Conservation (phyloP, 2,113 vertebrate species). For the Poicephalus gulielmi region DNA sequence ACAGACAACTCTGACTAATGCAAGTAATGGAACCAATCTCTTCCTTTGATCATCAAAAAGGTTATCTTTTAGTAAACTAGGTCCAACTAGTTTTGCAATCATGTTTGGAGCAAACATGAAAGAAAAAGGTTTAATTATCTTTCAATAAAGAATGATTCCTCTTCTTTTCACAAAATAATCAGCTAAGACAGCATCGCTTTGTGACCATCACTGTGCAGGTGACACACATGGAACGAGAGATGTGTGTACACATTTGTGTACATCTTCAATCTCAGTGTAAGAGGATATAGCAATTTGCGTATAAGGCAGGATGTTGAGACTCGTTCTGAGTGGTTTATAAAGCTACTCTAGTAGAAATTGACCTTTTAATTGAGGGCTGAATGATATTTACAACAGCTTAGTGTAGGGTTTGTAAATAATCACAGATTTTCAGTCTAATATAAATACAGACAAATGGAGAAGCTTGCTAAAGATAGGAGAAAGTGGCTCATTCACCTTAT, state of each 20-base stretch:
- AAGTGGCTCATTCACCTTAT: neutral
- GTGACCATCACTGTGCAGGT: accelerated
- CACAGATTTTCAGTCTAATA: neutral
- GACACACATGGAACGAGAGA: accelerated
- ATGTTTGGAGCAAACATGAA: slow-evolving; percentile 77
- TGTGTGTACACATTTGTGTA: accelerated
- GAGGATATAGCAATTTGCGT: accelerated
- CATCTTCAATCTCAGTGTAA: accelerated
- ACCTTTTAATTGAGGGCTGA: neutral
- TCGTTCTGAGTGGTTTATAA: neutral
- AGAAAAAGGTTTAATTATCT: slow-evolving; percentile 76
- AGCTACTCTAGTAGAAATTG: neutral
- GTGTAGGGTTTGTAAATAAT: neutral
- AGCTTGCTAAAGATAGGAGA: neutral
- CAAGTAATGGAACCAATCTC: slow-evolving; percentile 93
- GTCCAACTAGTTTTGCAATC: slow-evolving; percentile 68
- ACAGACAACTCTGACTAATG: slow-evolving; percentile 89
- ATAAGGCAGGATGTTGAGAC: neutral
- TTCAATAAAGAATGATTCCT: neutral
- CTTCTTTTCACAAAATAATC: neutral
- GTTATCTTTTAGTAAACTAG: slow-evolving; percentile 78
- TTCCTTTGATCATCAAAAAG: slow-evolving; percentile 91
- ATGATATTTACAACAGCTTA: neutral
- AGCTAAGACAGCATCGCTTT: neutral
- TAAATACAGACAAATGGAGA: accelerated